Conservation (phyloP, 2,113 vertebrate genomes). For the Malurus alboscapulatus region DNA sequence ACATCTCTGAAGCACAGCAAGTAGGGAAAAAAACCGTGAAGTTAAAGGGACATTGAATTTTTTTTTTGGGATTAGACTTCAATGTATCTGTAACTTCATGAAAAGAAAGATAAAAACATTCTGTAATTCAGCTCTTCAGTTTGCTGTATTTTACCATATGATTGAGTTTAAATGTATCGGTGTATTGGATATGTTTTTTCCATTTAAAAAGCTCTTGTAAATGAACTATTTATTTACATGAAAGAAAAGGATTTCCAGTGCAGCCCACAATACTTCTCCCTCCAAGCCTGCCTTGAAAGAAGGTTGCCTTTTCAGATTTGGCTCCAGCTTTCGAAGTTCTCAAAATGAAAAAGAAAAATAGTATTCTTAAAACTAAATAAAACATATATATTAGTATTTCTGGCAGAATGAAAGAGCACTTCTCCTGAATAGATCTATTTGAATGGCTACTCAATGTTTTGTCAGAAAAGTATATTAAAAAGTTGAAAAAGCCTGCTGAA, state of each 20-base stretch:
- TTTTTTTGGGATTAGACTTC: not conserved
- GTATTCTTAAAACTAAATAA: conserved; percentile 73
- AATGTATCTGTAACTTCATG: not conserved
- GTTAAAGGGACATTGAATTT: conserved; percentile 13
- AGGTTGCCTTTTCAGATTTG: conserved; percentile 56
- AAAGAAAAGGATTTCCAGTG: conserved; percentile 67
- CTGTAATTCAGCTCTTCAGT: conserved; percentile 32
- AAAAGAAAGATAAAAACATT: conserved; percentile 60
- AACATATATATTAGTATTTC: conserved; percentile 74
- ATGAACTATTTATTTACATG: conserved; percentile 76
- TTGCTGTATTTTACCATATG: conserved; percentile 57
- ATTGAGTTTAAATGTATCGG: conserved; percentile 61
- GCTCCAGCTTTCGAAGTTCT: conserved; percentile 67
- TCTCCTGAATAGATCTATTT: conserved; percentile 68
- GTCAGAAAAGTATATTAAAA: conserved; percentile 78
- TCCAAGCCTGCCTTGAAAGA: conserved; percentile 67
- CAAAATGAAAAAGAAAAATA: conserved; percentile 52
- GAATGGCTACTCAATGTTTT: conserved; percentile 73
- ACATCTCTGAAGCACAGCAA: conserved; percentile 2
- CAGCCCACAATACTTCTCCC: conserved; percentile 52
- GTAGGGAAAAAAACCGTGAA: not conserved
- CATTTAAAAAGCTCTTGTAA: conserved; percentile 63
- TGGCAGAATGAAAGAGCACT: conserved; percentile 65
- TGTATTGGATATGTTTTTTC: conserved; percentile 58
- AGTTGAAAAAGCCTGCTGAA: conserved; percentile 70